Evolutionary conservation across 2,113 vertebrate species (phyloP).

Genomic region (Hirundichthys speculiger): DNA sequence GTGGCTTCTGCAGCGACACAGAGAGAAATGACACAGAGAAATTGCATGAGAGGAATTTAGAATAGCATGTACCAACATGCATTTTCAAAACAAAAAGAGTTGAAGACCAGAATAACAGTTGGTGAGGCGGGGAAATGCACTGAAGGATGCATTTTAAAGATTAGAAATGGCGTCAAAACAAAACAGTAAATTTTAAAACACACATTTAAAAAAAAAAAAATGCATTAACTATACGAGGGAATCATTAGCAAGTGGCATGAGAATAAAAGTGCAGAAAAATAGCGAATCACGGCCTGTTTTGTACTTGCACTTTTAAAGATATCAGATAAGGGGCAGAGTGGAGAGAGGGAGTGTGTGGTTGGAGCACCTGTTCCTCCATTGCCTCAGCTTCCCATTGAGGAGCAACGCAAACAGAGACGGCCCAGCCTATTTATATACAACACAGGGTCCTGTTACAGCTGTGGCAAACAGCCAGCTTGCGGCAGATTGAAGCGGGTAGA

Average conservation of each 20-base stretch:
- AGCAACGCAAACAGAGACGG: conserved; percentile 59
- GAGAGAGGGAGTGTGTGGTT: conserved; percentile 30
- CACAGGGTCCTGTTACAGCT: conserved; percentile 67
- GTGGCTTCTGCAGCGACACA: conserved; percentile 60
- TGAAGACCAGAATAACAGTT: conserved; percentile 58
- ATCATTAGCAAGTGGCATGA: too few species aligned
- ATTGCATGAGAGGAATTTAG: conserved; percentile 68
- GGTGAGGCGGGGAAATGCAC: conserved; percentile 15
- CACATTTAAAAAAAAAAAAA: too few species aligned
- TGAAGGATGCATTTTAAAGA: conserved; percentile 3
- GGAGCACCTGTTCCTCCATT: conserved; percentile 71
- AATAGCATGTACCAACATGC: conserved; percentile 70
- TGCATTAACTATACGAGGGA: too few species aligned
- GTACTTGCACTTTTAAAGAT: conserved; percentile 31
- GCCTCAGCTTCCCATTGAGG: conserved; percentile 71
- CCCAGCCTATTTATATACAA: conserved; percentile 76
- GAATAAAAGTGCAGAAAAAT: too few species aligned
- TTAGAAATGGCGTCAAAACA: not conserved
- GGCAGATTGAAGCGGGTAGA: conserved; percentile 64
- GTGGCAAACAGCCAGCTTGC: conserved; percentile 63
- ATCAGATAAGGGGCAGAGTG: conserved; percentile 29
- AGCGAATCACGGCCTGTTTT: conserved; percentile 7
- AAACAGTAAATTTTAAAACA: too few species aligned
- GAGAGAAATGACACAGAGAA: conserved; percentile 64
- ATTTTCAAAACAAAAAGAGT: conserved; percentile 66